Evolutionary conservation across 2,797 vertebrate species (phyloP).

Genomic region (Coilia nasus): DNA sequence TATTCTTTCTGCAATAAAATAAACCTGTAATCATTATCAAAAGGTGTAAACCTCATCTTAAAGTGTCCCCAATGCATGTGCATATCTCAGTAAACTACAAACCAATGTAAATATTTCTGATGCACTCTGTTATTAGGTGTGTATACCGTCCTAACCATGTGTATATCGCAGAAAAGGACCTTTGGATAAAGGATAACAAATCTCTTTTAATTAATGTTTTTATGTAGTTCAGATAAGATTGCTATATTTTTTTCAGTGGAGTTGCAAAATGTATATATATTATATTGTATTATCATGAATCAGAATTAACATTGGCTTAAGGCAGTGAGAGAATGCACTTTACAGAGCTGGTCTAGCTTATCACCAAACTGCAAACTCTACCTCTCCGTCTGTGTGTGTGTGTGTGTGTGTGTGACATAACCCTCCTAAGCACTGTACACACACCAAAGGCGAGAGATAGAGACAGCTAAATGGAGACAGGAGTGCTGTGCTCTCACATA

Average conservation of each 20-base stretch:
- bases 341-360: not conserved
- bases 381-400: not conserved
- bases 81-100: not conserved
- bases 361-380: not conserved
- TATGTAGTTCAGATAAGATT: not conserved
- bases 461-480: not conserved
- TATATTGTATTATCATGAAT: not conserved
- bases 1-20: too few relatives aligned
- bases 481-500: not conserved
- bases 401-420: conserved; percentile 14
- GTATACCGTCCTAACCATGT: too few relatives aligned
- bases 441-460: not conserved
- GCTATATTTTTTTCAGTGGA: not conserved
- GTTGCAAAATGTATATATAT: not conserved
- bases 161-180: not conserved
- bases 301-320: not conserved
- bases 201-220: not conserved
- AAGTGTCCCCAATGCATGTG: not conserved
- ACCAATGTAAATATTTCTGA: not conserved
- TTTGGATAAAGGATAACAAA: not conserved
- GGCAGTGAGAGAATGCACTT: not conserved
- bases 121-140: too few relatives aligned
- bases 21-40: too few relatives aligned
- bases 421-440: not conserved
- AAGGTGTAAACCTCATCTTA: too few relatives aligned